Evolutionary conservation across 2,797 vertebrate species (phyloP).

Genomic region (Diceros bicornis): DNA sequence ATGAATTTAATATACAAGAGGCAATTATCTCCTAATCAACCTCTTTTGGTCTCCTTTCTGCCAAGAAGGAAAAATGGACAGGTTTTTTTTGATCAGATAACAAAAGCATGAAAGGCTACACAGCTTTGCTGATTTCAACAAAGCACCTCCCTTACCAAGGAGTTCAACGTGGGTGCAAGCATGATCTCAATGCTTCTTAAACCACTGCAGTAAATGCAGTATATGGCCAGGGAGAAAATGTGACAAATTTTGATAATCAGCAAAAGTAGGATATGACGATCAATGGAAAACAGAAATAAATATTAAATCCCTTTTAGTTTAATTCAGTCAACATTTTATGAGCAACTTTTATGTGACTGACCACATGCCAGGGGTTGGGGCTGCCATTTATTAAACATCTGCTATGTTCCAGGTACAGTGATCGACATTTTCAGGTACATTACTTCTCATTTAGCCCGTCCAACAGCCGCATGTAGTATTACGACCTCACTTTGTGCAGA

Average conservation of each 20-base stretch:
- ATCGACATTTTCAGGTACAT: neutral
- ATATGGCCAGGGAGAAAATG: constrained; percentile 15
- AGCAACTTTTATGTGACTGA: neutral
- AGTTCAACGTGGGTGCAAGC: neutral
- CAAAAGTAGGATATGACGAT: neutral
- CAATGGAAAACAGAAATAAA: constrained; percentile 53
- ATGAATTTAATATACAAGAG: constrained; percentile 26
- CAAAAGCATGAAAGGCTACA: neutral
- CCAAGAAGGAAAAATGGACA: neutral
- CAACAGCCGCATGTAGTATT: neutral
- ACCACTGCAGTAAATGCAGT: neutral
- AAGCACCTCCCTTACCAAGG: constrained; percentile 32
- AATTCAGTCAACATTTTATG: constrained; percentile 29
- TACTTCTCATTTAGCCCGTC: neutral
- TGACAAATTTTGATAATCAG: neutral
- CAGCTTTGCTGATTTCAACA: neutral
- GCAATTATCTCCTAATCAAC: constrained; percentile 26
- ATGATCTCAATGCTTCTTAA: neutral
- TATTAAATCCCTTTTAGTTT: constrained; percentile 31
- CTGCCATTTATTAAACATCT: neutral
- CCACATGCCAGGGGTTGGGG: neutral
- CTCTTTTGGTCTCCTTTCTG: constrained; percentile 45
- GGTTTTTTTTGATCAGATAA: neutral
- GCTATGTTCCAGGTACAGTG: neutral
- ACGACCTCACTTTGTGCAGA: neutral